Base-by-base conservation (phyloP, 1,140 invertebrate genomes). In the Leptopilina clavipes region DNA sequence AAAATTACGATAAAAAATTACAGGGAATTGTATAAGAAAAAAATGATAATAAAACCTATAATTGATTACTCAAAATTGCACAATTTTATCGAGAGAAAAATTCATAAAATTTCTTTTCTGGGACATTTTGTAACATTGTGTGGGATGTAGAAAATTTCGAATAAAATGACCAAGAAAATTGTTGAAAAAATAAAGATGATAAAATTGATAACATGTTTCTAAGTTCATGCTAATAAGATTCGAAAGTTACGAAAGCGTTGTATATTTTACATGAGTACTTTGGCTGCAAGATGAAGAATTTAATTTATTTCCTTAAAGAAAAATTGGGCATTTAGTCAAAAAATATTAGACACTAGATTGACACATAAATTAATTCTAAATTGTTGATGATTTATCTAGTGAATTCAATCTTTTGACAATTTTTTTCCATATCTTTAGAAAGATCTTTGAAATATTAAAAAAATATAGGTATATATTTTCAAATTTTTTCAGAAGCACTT, bases 141-240 rank as follows among this genome's bases (percentile, higher is more conserved):
- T 52, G n/a, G 48, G 48, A 17, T n/a, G 48, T 52, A n/a, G 14
- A 45, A 45, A 45, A 45, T 52, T n/a, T 52, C n/a, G n/a, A 52
- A 52, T 52, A 52, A 52, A 52, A 8, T 52, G n/a, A 52, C 48
- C 37, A 40, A 52, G 48, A 17, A 52, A 52, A 17, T 52, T 52
- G 37, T 40, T 40, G 37, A 52, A 8, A 52, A 52, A 52, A 48
- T 17, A 52, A 52, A 52, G 48, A 52, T 52, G 48, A n/a, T 52
- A 52, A 52, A 17, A 52, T 52, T 52, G 48, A 52, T 52, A 52
- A 52, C 48, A 52, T 52, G n/a, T 52, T 52, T 52, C 45, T 48
- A 48, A 48, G 45, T 48, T 48, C 14, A 52, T 52, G 48, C 10
- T 45, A 45, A 45, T 45, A 40, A 17, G 48, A 52, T 52, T 52